phyloP scores from a whole-genome alignment of 2,888 invertebrate genomes.

The Papilio demoleus region DNA sequence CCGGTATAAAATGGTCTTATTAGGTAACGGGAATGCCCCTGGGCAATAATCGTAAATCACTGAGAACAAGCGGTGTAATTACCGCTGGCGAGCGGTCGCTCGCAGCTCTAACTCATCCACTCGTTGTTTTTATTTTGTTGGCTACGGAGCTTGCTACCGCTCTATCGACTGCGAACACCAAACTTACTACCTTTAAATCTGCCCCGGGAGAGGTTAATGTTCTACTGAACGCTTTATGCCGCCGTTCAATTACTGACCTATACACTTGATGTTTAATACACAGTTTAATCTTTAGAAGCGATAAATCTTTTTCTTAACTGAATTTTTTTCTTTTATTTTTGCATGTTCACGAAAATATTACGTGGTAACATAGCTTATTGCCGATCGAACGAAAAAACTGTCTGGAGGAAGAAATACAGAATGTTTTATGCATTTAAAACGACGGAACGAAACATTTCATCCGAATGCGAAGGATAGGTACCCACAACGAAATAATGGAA shows the following conservation, averaged over 20 bases:
- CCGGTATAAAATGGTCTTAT: constrained; percentile 82
- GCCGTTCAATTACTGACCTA: constrained; percentile 70
- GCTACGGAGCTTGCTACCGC: constrained; percentile 72
- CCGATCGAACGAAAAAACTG: background rate
- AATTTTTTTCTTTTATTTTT: background rate
- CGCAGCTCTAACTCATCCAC: constrained; percentile 82
- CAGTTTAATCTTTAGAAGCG: constrained; percentile 9
- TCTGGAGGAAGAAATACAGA: background rate
- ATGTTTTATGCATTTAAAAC: constrained; percentile 11
- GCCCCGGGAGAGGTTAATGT: constrained; percentile 76
- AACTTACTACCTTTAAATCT: constrained; percentile 81
- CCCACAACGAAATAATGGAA: constrained; percentile 28
- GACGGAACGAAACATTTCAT: constrained; percentile 13
- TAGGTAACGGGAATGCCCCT: constrained; percentile 83
- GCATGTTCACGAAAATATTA: background rate
- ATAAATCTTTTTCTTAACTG: constrained; percentile 5
- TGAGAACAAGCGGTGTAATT: constrained; percentile 85
- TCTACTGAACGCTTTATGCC: constrained; percentile 72
- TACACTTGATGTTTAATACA: constrained; percentile 50
- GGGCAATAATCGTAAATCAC: constrained; percentile 85
- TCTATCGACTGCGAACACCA: constrained; percentile 78
- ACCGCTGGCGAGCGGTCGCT: constrained; percentile 81
- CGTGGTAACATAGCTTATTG: background rate
- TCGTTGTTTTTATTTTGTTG: constrained; percentile 81
- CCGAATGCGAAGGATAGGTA: constrained; percentile 23